phyloP scores from a whole-genome alignment of 1,140 invertebrate species.

The Himalopsyche phryganea region DNA sequence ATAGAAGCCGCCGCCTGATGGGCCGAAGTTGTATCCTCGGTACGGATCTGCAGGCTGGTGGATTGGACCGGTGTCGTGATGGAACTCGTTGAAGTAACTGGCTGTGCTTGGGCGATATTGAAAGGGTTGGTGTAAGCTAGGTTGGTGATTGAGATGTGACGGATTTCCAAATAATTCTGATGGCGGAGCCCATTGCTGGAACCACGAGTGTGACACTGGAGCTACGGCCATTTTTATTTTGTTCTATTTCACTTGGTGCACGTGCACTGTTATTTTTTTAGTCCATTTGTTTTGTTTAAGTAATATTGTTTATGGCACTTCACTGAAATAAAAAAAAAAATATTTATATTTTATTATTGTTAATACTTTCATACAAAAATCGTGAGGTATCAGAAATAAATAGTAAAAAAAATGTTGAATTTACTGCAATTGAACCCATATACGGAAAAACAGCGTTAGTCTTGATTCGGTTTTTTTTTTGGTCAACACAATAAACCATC shows the following conservation, averaged over 20 bases:
- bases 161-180: constrained; percentile 34
- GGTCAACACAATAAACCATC: too few relatives aligned
- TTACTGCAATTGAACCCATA: too few relatives aligned
- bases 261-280: too few relatives aligned
- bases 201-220: constrained; percentile 44
- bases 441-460: too few relatives aligned
- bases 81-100: neutral
- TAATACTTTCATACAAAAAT: too few relatives aligned
- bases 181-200: constrained; percentile 46
- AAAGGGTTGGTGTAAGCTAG: neutral
- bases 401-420: too few relatives aligned
- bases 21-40: constrained; percentile 2
- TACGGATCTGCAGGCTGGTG: constrained; percentile 5
- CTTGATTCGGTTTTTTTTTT: too few relatives aligned
- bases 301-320: too few relatives aligned
- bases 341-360: too few relatives aligned
- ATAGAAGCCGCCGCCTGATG: neutral
- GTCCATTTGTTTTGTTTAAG: too few relatives aligned
- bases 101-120: neutral
- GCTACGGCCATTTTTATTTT: constrained; percentile 15
- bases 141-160: neutral
- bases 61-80: neutral
- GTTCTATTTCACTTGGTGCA: neutral
- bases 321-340: too few relatives aligned
- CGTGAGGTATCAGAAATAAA: too few relatives aligned